These are phyloP conservation scores for Scrobipalpa costella DNA, from an alignment of 2,888 invertebrate species.

Conservation along the genomic window DNA sequence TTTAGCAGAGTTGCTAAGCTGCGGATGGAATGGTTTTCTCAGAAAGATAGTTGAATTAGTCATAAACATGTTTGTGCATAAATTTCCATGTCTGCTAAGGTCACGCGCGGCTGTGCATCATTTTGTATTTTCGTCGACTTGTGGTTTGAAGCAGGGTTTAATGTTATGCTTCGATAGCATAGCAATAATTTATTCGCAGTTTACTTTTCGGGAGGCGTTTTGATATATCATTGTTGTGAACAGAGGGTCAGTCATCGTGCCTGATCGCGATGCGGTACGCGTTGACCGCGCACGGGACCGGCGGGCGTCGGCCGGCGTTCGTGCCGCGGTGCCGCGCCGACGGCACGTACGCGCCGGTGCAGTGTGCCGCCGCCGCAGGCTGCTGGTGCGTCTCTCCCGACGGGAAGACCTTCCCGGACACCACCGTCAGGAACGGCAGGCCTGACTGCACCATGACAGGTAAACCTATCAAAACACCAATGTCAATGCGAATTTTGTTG, in stretches of 20 bases:
- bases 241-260: slow-evolving; percentile 76
- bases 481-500: too few species aligned
- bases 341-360: slow-evolving; percentile 91
- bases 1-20: background rate
- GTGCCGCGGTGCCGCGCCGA: slow-evolving; percentile 91
- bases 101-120: background rate
- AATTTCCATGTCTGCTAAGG: slow-evolving; percentile 8
- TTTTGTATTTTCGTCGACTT: background rate
- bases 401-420: slow-evolving; percentile 91
- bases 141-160: background rate
- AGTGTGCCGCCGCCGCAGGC: slow-evolving; percentile 89
- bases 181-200: background rate
- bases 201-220: background rate
- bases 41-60: slow-evolving; percentile 10
- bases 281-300: slow-evolving; percentile 57
- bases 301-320: slow-evolving; percentile 77
- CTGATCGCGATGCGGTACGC: slow-evolving; percentile 70
- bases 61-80: slow-evolving; percentile 13
- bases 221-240: background rate
- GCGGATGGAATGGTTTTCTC: background rate
- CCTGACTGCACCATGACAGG: slow-evolving; percentile 84
- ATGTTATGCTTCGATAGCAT: background rate
- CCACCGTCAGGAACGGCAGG: slow-evolving; percentile 85
- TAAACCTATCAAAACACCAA: slow-evolving; percentile 41
- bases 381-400: slow-evolving; percentile 96